Conservation (phyloP, 2,888 invertebrate species). For the Scaptomyza reducta region DNA sequence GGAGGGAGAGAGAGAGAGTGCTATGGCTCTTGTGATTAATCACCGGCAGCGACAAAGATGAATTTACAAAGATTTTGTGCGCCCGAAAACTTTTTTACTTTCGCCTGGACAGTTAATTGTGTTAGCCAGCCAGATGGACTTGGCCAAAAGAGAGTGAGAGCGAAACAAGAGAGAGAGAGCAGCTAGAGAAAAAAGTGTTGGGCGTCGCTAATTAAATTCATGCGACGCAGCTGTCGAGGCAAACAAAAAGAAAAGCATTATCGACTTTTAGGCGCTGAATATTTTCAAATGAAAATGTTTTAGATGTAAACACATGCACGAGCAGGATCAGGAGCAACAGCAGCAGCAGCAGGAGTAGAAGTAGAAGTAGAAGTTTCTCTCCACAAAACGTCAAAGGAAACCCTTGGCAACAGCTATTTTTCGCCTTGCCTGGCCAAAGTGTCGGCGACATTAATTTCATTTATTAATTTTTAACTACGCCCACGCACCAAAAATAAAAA, state of each 20-base stretch:
- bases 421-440: conserved; percentile 60
- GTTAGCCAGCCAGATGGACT: conserved; percentile 71
- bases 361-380: conserved; percentile 3
- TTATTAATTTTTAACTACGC: conserved; percentile 82
- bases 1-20: too few relatives aligned
- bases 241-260: conserved; percentile 62
- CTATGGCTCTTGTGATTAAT: conserved; percentile 66
- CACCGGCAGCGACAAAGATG: conserved; percentile 78
- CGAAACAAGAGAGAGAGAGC: not conserved
- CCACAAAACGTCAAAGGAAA: conserved; percentile 64
- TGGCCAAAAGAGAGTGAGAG: conserved; percentile 9
- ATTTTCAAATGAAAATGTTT: conserved; percentile 78
- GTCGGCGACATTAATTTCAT: conserved; percentile 82
- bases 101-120: conserved; percentile 71
- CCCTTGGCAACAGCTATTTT: conserved; percentile 72
- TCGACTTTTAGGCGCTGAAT: conserved; percentile 80
- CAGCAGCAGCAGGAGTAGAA: conserved; percentile 6
- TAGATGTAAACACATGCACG: conserved; percentile 63
- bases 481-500: conserved; percentile 78
- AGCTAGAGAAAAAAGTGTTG: conserved; percentile 70
- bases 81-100: conserved; percentile 57
- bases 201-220: conserved; percentile 77
- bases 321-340: too few relatives aligned
- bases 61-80: conserved; percentile 77
- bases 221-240: conserved; percentile 67